Percentiles rank a stretch among this genome's conserved stretches.
Evolutionary conservation across 2,888 invertebrate genomes (phyloP).

Genomic region (Acronicta aceris): DNA sequence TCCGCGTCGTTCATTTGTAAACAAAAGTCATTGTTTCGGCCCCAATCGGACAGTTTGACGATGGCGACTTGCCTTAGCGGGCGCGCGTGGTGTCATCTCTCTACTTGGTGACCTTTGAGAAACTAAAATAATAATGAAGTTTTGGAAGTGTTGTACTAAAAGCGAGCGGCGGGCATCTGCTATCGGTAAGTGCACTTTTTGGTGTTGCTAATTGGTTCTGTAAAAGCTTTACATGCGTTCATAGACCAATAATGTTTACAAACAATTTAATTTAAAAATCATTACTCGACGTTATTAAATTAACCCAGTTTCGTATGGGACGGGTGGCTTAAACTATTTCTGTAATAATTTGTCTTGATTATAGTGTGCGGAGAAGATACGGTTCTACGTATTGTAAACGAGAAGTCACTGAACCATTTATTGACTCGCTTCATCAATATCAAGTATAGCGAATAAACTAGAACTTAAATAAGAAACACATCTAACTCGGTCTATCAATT

Average conservation of each 20-base stretch:
- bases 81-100: constrained; percentile 73
- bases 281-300: constrained; percentile 51
- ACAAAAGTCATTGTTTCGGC: constrained; percentile 88
- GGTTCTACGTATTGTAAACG: constrained; percentile 47
- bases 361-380: constrained; percentile 54
- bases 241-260: constrained; percentile 15
- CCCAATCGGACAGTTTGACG: constrained; percentile 81
- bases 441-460: constrained; percentile 2
- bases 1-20: constrained; percentile 83
- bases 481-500: too few relatives aligned
- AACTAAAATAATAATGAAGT: constrained; percentile 74
- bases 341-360: constrained; percentile 69
- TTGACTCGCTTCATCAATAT: constrained; percentile 28
- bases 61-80: constrained; percentile 79
- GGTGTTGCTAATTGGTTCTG: constrained; percentile 3
- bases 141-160: constrained; percentile 84
- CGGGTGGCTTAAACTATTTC: constrained; percentile 53
- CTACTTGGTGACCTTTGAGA: constrained; percentile 61
- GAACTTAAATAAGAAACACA: not conserved
- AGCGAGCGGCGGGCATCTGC: constrained; percentile 70
- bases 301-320: constrained; percentile 59
- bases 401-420: constrained; percentile 56
- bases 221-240: constrained; percentile 12
- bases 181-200: constrained; percentile 68
- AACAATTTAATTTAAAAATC: constrained; percentile 9